These are phyloP conservation scores for Oryzias woworae DNA, from an alignment of 2,113 vertebrate genomes.

Conservation along the genomic window DNA sequence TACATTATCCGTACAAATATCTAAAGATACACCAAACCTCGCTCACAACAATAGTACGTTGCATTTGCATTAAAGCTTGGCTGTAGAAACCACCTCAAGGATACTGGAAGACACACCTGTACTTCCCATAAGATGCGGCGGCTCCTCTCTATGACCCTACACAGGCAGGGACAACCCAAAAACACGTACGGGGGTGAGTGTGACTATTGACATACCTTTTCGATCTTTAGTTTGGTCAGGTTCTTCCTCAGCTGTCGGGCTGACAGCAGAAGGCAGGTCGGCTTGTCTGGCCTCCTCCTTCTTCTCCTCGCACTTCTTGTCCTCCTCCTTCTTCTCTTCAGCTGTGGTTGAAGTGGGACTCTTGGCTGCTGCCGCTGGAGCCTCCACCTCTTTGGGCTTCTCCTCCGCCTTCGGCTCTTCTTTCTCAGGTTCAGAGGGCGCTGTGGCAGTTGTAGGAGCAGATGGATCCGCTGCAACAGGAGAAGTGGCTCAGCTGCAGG, in stretches of 20 bases:
- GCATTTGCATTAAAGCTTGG: no score
- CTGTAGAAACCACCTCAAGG: no score
- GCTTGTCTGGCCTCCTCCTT: constrained; percentile 97
- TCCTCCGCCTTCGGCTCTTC: constrained; percentile 73
- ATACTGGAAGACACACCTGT: no score
- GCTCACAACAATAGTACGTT: no score
- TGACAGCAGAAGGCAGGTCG: constrained; percentile 94
- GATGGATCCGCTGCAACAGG: constrained; percentile 67
- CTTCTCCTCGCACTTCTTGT: constrained; percentile 81
- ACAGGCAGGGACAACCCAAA: no score
- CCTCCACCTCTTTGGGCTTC: constrained; percentile 76
- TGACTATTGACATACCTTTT: constrained; percentile 76
- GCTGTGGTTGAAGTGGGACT: constrained; percentile 78
- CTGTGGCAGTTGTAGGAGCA: constrained; percentile 61
- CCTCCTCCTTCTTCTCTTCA: constrained; percentile 72
- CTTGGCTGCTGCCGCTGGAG: constrained; percentile 69
- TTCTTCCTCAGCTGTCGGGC: constrained; percentile 88
- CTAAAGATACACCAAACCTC: no score
- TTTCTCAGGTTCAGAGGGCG: constrained; percentile 62
- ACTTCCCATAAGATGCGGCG: no score
- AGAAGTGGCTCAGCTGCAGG: constrained; percentile 66
- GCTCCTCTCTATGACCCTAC: no score
- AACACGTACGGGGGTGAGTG: not conserved
- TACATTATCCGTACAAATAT: no score
- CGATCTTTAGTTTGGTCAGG: constrained; percentile 91